Base-by-base conservation (phyloP, 2,797 vertebrate genomes). In the Limosa lapponica region DNA sequence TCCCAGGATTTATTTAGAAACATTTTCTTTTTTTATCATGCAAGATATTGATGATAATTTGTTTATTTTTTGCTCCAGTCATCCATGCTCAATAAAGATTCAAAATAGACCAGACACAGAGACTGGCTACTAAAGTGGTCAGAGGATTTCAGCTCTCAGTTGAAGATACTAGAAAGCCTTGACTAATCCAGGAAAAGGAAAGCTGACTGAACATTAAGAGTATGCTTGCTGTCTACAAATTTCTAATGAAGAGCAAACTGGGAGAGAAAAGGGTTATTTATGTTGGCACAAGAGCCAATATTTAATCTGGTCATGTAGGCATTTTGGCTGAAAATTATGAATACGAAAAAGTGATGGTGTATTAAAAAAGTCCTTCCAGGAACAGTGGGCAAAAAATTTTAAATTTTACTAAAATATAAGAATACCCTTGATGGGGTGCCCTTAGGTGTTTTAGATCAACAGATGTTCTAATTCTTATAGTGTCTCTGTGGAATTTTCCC, bases 341-440 rank as follows among this genome's bases (percentile, higher is more conserved):
- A 79, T 27, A 24, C 4, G 67, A 64, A 82, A 20, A 70, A 43
- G 16, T n/a, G 16, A n/a, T 4, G 1, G 2, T 18, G 4, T 36
- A 20, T 18, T 3, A 5, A 20, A 49, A 85, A 36, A 8, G 11
- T 27, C 5, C 4, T 61, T 86, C 10, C 22, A 57, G 20, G 6
- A 69, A 3, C 9, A 84, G 34, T 14, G 4, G 8, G 5, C 4
- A 25, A 66, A 70, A 80, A 46, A 8, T 2, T 44, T 59, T 28
- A 28, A 20, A 2, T 49, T 39, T 75, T 82, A 22, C 5, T 84
- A 46, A 81, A 87, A 81, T 51, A 22, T 11, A 82, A 48, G 8
- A 49, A 1, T 0, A 14, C 1, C 0, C 2, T 65, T 73, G 1
- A 12, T 54, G 13, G 2, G 1, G 4, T 57, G 36, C 1, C 54